Evolutionary conservation across 2,888 invertebrate species (phyloP).

Genomic region (Tipula helvola): DNA sequence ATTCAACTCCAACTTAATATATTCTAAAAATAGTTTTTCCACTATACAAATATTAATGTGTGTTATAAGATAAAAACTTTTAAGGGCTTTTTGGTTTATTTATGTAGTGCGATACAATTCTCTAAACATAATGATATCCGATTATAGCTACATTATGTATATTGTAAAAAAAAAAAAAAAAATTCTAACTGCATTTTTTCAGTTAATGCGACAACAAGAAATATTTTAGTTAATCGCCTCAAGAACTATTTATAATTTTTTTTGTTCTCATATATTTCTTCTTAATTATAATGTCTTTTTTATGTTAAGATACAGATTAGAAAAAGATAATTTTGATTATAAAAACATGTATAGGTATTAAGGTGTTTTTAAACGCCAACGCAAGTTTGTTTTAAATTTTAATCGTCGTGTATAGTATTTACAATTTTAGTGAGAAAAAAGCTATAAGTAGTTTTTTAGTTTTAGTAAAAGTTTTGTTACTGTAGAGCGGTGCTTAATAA

Average conservation of each 20-base stretch:
- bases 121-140: not conserved
- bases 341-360: not conserved
- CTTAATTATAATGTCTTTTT: not conserved
- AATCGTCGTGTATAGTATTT: not conserved
- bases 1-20: not conserved
- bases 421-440: not conserved
- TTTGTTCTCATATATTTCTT: not conserved
- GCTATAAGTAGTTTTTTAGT: not conserved
- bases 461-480: not conserved
- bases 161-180: not conserved
- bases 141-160: not conserved
- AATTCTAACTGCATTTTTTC: not conserved
- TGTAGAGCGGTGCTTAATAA: not conserved
- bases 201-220: not conserved
- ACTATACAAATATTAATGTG: not conserved
- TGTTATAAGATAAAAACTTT: not conserved
- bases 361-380: not conserved
- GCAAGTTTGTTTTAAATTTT: not conserved
- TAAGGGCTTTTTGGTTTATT: not conserved
- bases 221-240: not conserved
- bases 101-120: not conserved
- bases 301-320: not conserved
- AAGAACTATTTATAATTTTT: not conserved
- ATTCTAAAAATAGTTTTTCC: not conserved
- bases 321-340: not conserved